These are phyloP conservation scores for Siniperca knerii DNA, from an alignment of 2,113 vertebrate genomes.

Conservation along the genomic window DNA sequence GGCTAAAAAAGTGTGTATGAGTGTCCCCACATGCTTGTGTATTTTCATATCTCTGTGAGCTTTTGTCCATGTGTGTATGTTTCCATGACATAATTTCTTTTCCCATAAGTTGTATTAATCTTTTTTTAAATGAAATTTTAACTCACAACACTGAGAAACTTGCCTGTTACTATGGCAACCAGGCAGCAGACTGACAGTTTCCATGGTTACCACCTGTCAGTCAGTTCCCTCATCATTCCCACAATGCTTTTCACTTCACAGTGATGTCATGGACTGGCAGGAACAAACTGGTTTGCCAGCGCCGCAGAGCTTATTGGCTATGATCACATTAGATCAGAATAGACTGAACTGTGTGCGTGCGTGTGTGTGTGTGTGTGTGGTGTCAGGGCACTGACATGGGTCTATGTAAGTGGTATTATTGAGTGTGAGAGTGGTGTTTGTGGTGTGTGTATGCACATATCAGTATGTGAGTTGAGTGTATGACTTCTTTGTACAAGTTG, in stretches of 20 bases:
- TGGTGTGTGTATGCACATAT: conserved; percentile 33
- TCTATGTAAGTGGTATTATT: conserved; percentile 37
- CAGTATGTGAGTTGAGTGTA: conserved; percentile 45
- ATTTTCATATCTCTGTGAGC: conserved; percentile 33
- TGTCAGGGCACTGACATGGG: conserved; percentile 42
- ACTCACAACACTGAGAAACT: conserved; percentile 63
- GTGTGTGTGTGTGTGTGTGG: conserved; percentile 9
- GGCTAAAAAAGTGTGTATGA: background rate
- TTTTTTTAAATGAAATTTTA: conserved; percentile 16
- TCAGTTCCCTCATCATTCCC: conserved; percentile 62
- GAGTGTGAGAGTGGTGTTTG: conserved; percentile 46
- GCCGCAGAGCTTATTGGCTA: conserved; percentile 69
- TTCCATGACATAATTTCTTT: conserved; percentile 53
- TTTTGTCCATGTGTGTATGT: conserved; percentile 17
- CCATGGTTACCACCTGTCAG: conserved; percentile 70
- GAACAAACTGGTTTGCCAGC: conserved; percentile 62
- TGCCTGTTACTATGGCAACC: conserved; percentile 49
- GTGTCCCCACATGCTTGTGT: background rate
- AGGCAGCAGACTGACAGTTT: conserved; percentile 64
- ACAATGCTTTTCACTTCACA: conserved; percentile 61
- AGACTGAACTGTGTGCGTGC: conserved; percentile 40
- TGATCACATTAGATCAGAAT: conserved; percentile 78
- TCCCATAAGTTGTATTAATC: conserved; percentile 46
- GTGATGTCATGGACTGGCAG: conserved; percentile 80
- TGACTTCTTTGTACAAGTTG: conserved; percentile 51